phyloP scores from a whole-genome alignment of 2,797 vertebrate genomes.

The Lophura swinhoii region DNA sequence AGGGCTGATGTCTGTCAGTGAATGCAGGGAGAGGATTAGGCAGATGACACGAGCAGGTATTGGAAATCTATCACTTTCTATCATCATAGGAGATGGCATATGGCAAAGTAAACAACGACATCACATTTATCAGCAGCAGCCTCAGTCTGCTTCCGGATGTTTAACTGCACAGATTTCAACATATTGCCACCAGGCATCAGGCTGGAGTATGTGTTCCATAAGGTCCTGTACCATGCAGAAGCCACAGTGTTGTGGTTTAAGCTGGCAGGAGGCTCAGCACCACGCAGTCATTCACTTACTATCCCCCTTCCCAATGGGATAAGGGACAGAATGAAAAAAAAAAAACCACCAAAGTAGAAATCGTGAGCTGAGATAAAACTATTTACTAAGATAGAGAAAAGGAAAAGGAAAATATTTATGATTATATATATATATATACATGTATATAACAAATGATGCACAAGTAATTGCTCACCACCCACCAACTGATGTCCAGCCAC shows the following conservation, averaged over 20 bases:
- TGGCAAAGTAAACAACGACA: not conserved
- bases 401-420: no score
- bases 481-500: no score
- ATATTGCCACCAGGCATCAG: not conserved
- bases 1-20: not conserved
- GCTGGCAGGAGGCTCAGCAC: no score
- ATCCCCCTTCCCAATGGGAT: no score
- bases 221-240: not conserved
- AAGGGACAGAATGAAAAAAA: no score
- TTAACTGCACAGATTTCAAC: not conserved
- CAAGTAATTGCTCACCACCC: no score
- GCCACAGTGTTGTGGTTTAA: not conserved
- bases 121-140: not conserved
- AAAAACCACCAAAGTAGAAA: no score
- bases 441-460: no score
- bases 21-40: not conserved
- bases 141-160: not conserved
- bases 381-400: no score
- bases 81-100: not conserved
- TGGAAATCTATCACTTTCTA: not conserved
- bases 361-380: no score
- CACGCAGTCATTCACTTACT: no score
- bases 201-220: not conserved
- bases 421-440: no score
- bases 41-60: not conserved